A percentile compares a stretch with the other conserved stretches of the same genome.
Evolutionary conservation across 2,797 vertebrate species (phyloP).

Genomic region (Nothura maculosa): DNA sequence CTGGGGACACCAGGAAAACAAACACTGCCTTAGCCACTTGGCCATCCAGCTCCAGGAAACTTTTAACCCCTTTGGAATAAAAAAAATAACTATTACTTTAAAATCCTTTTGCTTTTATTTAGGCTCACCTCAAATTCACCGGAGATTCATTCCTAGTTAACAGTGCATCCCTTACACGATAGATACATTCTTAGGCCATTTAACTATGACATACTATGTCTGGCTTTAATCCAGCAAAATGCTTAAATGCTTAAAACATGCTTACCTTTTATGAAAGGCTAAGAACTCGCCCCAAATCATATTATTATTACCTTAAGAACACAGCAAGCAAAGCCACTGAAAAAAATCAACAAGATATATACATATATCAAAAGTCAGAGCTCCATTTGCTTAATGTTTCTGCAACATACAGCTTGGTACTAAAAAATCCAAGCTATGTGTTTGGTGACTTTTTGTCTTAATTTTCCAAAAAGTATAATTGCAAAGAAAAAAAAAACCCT

Average conservation of each 20-base stretch:
- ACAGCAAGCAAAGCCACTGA: not conserved
- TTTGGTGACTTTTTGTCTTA: not conserved
- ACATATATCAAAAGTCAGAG: not conserved
- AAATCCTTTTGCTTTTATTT: not conserved
- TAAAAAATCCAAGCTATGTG: not conserved
- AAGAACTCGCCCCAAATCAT: rapidly evolving
- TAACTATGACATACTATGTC: not conserved
- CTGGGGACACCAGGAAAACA: not conserved
- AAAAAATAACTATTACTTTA: not conserved
- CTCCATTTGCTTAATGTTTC: not conserved
- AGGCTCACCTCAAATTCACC: not conserved
- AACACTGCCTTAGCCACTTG: rapidly evolving
- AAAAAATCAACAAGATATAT: not conserved
- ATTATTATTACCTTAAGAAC: not conserved
- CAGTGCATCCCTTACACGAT: rapidly evolving
- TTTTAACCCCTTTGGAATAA: too few relatives aligned
- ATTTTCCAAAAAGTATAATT: not conserved
- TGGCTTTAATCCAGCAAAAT: not conserved
- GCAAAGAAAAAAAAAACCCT: too few relatives aligned
- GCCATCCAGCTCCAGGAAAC: not conserved
- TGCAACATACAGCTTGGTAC: rapidly evolving
- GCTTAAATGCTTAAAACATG: rapidly evolving
- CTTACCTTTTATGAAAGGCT: not conserved
- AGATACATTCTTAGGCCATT: rapidly evolving
- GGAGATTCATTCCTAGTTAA: not conserved